Evolutionary conservation across 2,797 vertebrate species (phyloP), one percentile per base, ranked within the genome.

Genomic region (Steatocranus sp.): DNA sequence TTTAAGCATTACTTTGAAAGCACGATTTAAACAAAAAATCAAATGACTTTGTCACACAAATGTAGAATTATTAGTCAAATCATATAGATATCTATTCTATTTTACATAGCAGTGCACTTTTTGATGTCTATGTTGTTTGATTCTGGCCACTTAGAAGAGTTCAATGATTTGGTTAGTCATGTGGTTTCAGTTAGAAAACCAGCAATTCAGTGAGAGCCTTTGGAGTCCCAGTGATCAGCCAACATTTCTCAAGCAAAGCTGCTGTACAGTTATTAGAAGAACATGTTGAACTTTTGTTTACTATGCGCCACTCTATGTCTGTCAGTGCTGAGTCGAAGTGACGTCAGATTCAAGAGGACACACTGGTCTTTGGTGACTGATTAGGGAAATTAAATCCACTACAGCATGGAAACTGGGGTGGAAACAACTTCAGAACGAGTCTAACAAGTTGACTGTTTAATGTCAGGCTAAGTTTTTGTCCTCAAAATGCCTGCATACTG

Each of bases 241-340:
- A 0, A 0, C 14, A 20, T 17, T 5, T 68, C 20, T 25, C 8
- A 68, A 43, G 38, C 12, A 25, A 2, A 7, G 3, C 14, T 68
- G 18, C 1, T 43, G 38, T 43, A 25, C 63, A 25, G 36, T 41
- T 8, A 43, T 41, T 41, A 68, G 38, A 43, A 41, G 38, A 17
- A 9, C 34, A 9, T 23, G 18, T 61, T 34, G 56, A 34, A 63
- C n/a, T 6, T 63, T 20, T 1, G 32, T 63, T 63, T 63, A 1
- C 34, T 66, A 23, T 41, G 61, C 0, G 0, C 12, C 34, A 23
- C n/a, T 41, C 4, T 25, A 15, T 66, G 34, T 66, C 34, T 41
- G 36, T 66, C 61, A 14, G 61, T 3, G 18, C 3, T 63, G 3
- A 63, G 7, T 11, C 5, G 1, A 38, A 63, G n/a, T 0, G 11